These are phyloP conservation scores for Drosophila tanythrix DNA, from an alignment of 2,888 invertebrate genomes.

Conservation along the genomic window DNA sequence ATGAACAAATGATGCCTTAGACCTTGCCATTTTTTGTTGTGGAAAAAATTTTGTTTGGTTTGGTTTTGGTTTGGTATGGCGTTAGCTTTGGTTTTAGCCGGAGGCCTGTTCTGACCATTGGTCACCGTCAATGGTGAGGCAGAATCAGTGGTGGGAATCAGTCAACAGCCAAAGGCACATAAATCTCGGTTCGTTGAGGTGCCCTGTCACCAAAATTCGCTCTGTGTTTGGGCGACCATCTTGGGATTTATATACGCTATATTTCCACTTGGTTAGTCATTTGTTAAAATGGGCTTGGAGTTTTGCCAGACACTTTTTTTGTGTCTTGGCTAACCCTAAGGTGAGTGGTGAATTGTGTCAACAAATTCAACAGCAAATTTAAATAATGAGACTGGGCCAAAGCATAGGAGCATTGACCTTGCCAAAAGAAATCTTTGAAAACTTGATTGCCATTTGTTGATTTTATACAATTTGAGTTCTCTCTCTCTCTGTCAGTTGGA, in stretches of 20 bases:
- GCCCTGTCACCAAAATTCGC: slow-evolving; percentile 4
- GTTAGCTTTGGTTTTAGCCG: neutral
- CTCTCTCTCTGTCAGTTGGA: neutral
- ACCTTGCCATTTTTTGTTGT: slow-evolving; percentile 49
- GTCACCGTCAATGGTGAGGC: neutral
- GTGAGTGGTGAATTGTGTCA: slow-evolving; percentile 62
- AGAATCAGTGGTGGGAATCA: slow-evolving; percentile 15
- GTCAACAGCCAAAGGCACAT: slow-evolving; percentile 50
- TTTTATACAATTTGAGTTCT: slow-evolving; percentile 19
- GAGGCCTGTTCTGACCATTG: slow-evolving; percentile 34
- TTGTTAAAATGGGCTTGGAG: slow-evolving; percentile 60
- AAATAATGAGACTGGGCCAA: slow-evolving; percentile 1
- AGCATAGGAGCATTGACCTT: slow-evolving; percentile 56
- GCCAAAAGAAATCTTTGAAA: slow-evolving; percentile 33
- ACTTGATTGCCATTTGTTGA: slow-evolving; percentile 37
- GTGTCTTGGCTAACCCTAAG: slow-evolving; percentile 42
- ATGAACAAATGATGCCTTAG: slow-evolving; percentile 47
- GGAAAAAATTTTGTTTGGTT: neutral
- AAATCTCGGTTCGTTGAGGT: slow-evolving; percentile 46
- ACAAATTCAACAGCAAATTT: slow-evolving; percentile 42
- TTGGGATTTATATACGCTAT: slow-evolving; percentile 34
- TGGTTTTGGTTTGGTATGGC: neutral
- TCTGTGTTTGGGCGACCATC: slow-evolving; percentile 45
- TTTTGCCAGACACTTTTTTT: neutral
- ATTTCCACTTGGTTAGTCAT: slow-evolving; percentile 80